Evolutionary conservation across 2,888 invertebrate species (phyloP).

Genomic region (Melanostoma scalare): DNA sequence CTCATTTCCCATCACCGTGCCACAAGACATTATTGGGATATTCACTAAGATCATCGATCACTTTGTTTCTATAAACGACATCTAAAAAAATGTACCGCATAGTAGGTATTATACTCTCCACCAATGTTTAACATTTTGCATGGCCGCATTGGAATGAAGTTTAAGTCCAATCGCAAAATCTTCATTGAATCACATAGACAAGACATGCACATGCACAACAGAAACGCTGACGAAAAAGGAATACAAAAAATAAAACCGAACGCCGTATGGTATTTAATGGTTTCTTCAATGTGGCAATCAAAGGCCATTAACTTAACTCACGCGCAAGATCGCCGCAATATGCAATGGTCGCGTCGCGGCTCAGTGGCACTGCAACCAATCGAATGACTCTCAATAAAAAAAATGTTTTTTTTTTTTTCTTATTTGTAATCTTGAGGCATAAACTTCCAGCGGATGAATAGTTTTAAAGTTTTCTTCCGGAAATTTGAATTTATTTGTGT

Average conservation of each 20-base stretch:
- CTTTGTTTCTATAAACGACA: constrained; percentile 13
- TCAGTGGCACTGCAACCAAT: constrained; percentile 23
- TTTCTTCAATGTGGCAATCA: constrained; percentile 47
- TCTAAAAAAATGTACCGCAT: constrained; percentile 14
- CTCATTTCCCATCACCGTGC: background rate
- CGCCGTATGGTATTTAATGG: constrained; percentile 47
- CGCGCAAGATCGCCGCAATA: constrained; percentile 24
- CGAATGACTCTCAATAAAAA: constrained; percentile 39
- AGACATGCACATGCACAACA: constrained; percentile 24
- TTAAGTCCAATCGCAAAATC: constrained; percentile 68
- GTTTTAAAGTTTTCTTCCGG: constrained; percentile 61
- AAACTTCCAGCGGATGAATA: constrained; percentile 7
- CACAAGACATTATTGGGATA: background rate
- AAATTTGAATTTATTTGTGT: constrained; percentile 55
- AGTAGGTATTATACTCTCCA: too few relatives aligned
- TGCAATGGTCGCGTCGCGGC: background rate
- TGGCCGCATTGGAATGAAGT: constrained; percentile 56
- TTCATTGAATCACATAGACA: constrained; percentile 31
- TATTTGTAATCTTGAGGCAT: too few relatives aligned
- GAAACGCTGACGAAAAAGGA: constrained; percentile 50
- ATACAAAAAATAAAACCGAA: constrained; percentile 17
- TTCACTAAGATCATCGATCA: constrained; percentile 51
- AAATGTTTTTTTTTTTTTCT: background rate
- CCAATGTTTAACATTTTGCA: constrained; percentile 56
- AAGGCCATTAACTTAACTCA: constrained; percentile 65